phyloP scores from a whole-genome alignment of 2,113 vertebrate species.

The Gambusia affinis region DNA sequence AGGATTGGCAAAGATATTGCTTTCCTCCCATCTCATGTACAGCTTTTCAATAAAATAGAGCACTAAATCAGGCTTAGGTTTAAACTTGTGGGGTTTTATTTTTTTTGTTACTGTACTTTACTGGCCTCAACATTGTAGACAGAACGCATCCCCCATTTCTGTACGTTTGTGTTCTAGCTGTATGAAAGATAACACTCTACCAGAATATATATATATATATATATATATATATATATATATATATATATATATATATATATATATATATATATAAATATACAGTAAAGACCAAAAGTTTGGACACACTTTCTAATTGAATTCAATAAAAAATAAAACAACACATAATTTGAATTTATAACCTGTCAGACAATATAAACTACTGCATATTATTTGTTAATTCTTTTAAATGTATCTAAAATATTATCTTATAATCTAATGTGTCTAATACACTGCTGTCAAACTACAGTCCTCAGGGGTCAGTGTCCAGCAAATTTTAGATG shows the following conservation, averaged over 20 bases:
- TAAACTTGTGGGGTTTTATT: slow-evolving; percentile 40
- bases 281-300: no score
- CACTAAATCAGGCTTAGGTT: slow-evolving; percentile 68
- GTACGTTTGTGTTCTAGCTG: background rate
- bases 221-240: no score
- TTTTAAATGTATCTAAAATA: no score
- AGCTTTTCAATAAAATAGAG: slow-evolving; percentile 71
- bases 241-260: no score
- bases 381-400: no score
- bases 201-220: background rate
- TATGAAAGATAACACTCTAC: background rate
- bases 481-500: no score
- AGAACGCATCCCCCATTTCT: slow-evolving; percentile 4
- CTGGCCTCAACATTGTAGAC: background rate
- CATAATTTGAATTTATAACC: background rate
- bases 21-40: slow-evolving; percentile 68
- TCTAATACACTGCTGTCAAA: no score
- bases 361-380: no score
- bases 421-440: no score
- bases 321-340: background rate
- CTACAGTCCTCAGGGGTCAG: no score
- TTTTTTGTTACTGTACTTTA: slow-evolving; percentile 20
- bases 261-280: background rate
- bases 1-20: slow-evolving; percentile 71
- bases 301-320: no score